These are phyloP conservation scores for Edolisoma coerulescens DNA, from an alignment of 2,113 vertebrate species.

Conservation along the genomic window DNA sequence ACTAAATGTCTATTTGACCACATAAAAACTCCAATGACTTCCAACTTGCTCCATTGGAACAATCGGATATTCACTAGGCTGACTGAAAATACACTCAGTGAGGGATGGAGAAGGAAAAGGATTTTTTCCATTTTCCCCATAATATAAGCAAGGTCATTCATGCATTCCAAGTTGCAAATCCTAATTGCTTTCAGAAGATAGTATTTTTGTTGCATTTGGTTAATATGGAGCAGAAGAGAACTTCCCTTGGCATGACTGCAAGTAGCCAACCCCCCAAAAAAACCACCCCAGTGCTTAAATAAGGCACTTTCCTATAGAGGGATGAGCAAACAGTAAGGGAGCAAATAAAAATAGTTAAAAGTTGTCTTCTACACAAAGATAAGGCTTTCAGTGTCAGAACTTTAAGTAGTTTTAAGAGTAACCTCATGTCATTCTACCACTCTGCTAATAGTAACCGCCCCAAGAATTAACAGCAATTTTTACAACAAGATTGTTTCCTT, in stretches of 20 bases:
- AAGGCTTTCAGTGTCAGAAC: slow-evolving; percentile 81
- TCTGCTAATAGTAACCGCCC: slow-evolving; percentile 67
- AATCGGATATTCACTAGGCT: background rate
- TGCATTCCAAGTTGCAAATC: slow-evolving; percentile 47
- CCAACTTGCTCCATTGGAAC: background rate
- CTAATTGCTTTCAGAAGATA: slow-evolving; percentile 55
- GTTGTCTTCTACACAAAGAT: slow-evolving; percentile 60
- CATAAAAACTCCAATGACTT: slow-evolving; percentile 32
- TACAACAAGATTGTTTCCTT: slow-evolving; percentile 61
- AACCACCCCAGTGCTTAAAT: slow-evolving; percentile 53
- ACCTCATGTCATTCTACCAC: slow-evolving; percentile 64
- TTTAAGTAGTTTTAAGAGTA: slow-evolving; percentile 76
- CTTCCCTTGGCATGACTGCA: slow-evolving; percentile 16
- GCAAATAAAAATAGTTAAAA: slow-evolving; percentile 62
- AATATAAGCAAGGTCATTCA: slow-evolving; percentile 43
- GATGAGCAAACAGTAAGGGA: slow-evolving; percentile 43
- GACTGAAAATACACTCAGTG: slow-evolving; percentile 45
- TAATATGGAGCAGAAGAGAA: slow-evolving; percentile 57
- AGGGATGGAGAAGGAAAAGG: slow-evolving; percentile 2
- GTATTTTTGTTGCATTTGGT: slow-evolving; percentile 42
- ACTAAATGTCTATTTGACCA: slow-evolving; percentile 42
- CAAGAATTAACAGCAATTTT: slow-evolving; percentile 68
- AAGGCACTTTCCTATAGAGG: slow-evolving; percentile 57
- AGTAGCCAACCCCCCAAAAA: slow-evolving; percentile 42
- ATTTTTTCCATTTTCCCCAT: slow-evolving; percentile 35